These are phyloP conservation scores for Drosophila lacicola DNA, from an alignment of 2,888 invertebrate genomes.

Conservation along the genomic window DNA sequence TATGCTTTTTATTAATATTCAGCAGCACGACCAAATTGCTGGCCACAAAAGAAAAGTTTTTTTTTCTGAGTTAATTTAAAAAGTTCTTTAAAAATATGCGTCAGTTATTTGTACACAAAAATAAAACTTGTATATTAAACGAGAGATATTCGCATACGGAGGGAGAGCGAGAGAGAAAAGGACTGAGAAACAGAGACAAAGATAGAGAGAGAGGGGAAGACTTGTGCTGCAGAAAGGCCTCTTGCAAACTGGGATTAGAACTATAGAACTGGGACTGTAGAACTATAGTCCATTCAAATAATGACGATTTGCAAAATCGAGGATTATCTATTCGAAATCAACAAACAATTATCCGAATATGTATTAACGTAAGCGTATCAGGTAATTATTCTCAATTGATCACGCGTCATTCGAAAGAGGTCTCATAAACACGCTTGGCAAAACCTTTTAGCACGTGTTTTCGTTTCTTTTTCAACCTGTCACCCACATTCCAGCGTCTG, in stretches of 20 bases:
- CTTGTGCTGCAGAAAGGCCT: background rate
- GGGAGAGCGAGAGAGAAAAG: background rate
- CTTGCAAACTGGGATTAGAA: too few species aligned
- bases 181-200: background rate
- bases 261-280: too few species aligned
- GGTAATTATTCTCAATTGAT: background rate
- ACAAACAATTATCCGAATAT: background rate
- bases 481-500: constrained; percentile 21
- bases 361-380: background rate
- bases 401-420: background rate
- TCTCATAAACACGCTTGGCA: background rate
- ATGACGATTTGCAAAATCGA: too few species aligned
- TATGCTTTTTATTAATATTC: background rate
- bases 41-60: too few species aligned
- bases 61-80: too few species aligned
- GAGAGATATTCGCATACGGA: too few species aligned
- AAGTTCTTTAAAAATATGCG: too few species aligned
- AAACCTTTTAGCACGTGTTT: background rate
- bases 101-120: too few species aligned
- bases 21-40: too few species aligned
- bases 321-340: too few species aligned
- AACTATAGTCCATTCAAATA: too few species aligned
- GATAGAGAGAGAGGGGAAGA: background rate
- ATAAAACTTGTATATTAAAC: too few species aligned
- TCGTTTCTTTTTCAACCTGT: constrained; percentile 9